Percentiles rank a stretch among this genome's conserved stretches.
Conservation (phyloP, 2,888 invertebrate genomes). For the Drosophila multiciliata region DNA sequence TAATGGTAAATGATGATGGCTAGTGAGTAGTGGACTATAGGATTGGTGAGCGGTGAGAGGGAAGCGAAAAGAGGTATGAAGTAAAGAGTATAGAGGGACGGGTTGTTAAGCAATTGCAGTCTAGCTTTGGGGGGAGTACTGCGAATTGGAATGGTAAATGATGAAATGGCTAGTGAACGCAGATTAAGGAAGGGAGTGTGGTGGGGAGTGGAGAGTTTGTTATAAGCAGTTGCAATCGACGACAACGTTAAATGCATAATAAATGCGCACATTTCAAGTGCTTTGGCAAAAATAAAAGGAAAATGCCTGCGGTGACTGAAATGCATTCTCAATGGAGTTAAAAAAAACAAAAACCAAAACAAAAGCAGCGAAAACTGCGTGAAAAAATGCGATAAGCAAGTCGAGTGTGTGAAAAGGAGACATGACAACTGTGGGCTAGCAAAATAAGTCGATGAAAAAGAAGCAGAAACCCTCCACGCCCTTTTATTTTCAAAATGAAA, state of each 20-base stretch:
- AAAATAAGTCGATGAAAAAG: neutral
- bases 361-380: constrained; percentile 19
- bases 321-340: constrained; percentile 76
- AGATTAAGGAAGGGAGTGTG: neutral
- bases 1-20: constrained; percentile 34
- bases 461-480: constrained; percentile 36
- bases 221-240: constrained; percentile 50
- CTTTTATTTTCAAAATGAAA: constrained; percentile 15
- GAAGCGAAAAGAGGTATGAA: neutral
- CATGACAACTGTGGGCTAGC: constrained; percentile 17
- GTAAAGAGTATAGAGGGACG: neutral
- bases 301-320: constrained; percentile 71
- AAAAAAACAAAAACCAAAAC: constrained; percentile 47
- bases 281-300: constrained; percentile 45
- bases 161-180: constrained; percentile 13
- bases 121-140: constrained; percentile 7
- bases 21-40: neutral
- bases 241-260: constrained; percentile 81
- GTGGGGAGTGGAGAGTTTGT: neutral
- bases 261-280: constrained; percentile 66
- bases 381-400: constrained; percentile 47
- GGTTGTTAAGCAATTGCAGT: neutral
- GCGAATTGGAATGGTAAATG: constrained; percentile 18
- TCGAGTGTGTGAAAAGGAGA: neutral
- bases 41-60: neutral